These are phyloP conservation scores for Urophycis tenuis DNA, from an alignment of 2,797 vertebrate genomes.

Conservation along the genomic window DNA sequence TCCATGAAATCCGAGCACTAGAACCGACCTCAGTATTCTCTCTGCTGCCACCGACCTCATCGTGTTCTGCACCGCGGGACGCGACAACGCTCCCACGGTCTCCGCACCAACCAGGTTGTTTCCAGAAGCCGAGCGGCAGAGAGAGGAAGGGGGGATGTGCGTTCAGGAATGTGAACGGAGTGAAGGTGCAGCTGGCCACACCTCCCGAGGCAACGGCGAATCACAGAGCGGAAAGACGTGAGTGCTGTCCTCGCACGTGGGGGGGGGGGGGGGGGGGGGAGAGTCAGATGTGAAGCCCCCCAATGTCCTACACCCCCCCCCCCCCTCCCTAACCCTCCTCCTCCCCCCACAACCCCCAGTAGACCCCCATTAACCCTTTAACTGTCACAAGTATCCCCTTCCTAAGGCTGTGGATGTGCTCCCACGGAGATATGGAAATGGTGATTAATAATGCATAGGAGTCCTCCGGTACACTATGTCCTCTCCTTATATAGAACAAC, in stretches of 20 bases:
- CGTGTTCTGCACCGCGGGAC: background rate
- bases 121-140: constrained; percentile 24
- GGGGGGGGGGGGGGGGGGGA: too few species aligned
- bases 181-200: constrained; percentile 32
- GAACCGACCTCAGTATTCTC: background rate
- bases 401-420: too few species aligned
- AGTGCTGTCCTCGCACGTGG: constrained; percentile 46
- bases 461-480: background rate
- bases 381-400: background rate
- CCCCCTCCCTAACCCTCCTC: background rate
- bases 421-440: background rate
- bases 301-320: constrained; percentile 40
- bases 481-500: background rate
- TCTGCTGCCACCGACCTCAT: background rate
- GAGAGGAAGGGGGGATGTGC: constrained; percentile 15
- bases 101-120: constrained; percentile 23
- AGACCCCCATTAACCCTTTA: background rate
- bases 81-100: background rate
- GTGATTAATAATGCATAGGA: background rate
- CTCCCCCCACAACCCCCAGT: constrained; percentile 18
- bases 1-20: background rate
- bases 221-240: constrained; percentile 52
- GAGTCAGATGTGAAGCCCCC: constrained; percentile 51
- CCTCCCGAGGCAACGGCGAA: constrained; percentile 52
- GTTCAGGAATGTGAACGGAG: constrained; percentile 26